phyloP scores from a whole-genome alignment of 30 jellyfish, hydroid and myxozoan species.

The Cassiopea xamachana region DNA sequence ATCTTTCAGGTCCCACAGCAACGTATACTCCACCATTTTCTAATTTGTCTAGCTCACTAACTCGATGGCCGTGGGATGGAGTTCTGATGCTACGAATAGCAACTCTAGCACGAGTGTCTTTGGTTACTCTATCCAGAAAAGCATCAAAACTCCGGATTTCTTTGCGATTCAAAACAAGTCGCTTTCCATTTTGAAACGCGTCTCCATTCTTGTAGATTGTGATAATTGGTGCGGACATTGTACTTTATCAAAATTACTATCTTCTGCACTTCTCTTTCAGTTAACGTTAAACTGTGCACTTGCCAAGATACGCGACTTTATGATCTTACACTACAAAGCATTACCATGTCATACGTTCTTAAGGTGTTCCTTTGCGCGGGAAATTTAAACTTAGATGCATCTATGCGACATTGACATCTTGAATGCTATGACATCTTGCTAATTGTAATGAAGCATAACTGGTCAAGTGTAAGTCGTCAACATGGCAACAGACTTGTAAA shows the following conservation, averaged over 20 bases:
- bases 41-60: slow-evolving; percentile 67
- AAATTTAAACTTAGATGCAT: neutral
- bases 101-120: slow-evolving; percentile 79
- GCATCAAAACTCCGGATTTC: slow-evolving; percentile 86
- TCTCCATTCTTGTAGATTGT: slow-evolving; percentile 93
- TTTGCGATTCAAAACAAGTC: slow-evolving; percentile 85
- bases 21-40: slow-evolving; percentile 94
- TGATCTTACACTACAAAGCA: neutral
- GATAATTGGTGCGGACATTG: slow-evolving; percentile 77
- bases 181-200: slow-evolving; percentile 71
- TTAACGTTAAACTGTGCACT: slow-evolving; percentile 59
- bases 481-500: slow-evolving; percentile 26
- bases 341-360: slow-evolving; percentile 4
- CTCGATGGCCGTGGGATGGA: slow-evolving; percentile 91
- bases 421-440: neutral
- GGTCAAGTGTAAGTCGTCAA: neutral
- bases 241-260: neutral
- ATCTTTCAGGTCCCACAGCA: slow-evolving; percentile 92
- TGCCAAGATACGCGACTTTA: slow-evolving; percentile 40
- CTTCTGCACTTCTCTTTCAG: slow-evolving; percentile 1
- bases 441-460: neutral
- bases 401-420: neutral
- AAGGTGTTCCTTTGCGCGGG: neutral
- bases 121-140: slow-evolving; percentile 88
- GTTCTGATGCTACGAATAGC: slow-evolving; percentile 90